Evolutionary conservation across 2,113 vertebrate genomes (phyloP), one percentile per base, ranked within the genome.

Genomic region (Spea multiplicata): DNA sequence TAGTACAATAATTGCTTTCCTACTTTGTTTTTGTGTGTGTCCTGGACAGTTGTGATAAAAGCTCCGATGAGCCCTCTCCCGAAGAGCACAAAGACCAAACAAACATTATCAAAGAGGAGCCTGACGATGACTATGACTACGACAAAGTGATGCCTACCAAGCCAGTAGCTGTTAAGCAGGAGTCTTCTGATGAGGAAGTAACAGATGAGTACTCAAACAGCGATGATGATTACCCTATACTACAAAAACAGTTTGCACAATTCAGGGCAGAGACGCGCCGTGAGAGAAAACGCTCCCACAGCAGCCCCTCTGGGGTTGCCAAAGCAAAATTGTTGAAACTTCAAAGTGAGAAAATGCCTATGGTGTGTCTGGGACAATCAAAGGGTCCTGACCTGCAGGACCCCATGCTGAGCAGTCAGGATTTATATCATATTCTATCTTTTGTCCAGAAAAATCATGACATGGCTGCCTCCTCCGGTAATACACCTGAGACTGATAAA

Each of bases 241-340:
- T 91, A 81, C 89, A 92, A 72, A 91, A 88, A 69, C 44, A 69
- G 55, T 89, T 86, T 82, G 83, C 70, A 83, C 88, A 90, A 46
- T 81, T 87, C 79, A 67, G 6, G 0, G 74, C 84, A 73, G 83
- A 81, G 80, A 50, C 65, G 13, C 66, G 16, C 64, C 5, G 16
- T 14, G 45, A 73, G 8, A 66, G 49, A 8, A 91, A 90, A 52
- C 87, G 84, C 65, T 69, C 83, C 65, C 81, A 86, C 46, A 82
- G 66, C 17, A 84, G 81, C 76, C 86, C 89, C 57, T 86, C 88
- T 76, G 92, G 91, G 82, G 90, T 93, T 85, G 90, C 91, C 68
- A 92, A 88, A 88, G 91, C 90, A 66, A 93, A 94, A 85, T 89
- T 92, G 90, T 85, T 91, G 83, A 91, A 90, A 82, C 75, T 91